Percentiles rank a stretch among this genome's conserved stretches.
phyloP scores from a whole-genome alignment of 2,797 vertebrate genomes.

The Alauda arvensis region DNA sequence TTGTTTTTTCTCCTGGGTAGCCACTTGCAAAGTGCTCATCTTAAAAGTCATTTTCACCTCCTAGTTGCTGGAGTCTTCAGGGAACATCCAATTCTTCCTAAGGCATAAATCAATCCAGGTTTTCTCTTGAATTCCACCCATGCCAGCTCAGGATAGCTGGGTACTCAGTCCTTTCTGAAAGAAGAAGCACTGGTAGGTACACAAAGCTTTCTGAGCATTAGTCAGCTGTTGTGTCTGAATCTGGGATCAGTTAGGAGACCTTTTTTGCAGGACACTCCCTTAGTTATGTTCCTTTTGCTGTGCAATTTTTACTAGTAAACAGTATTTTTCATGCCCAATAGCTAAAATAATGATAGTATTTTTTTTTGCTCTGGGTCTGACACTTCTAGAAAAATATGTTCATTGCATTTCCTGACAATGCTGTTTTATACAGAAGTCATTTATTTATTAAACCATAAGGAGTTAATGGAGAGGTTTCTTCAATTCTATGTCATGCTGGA shows the following conservation, averaged over 20 bases:
- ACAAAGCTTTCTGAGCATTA: neutral
- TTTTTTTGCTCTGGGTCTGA: neutral
- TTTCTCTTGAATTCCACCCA: neutral
- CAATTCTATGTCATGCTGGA: neutral
- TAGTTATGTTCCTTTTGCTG: neutral
- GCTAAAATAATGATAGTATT: neutral
- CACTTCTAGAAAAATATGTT: neutral
- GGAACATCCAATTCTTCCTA: neutral
- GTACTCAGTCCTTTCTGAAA: neutral
- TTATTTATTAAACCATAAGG: neutral
- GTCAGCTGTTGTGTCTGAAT: neutral
- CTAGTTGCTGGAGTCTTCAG: neutral
- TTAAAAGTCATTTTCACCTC: neutral
- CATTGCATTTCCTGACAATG: neutral
- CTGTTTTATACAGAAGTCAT: neutral
- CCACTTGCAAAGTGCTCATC: neutral
- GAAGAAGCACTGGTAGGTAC: neutral
- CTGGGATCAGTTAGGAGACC: neutral
- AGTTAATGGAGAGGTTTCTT: neutral
- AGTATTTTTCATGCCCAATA: neutral
- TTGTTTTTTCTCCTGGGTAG: neutral
- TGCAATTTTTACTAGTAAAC: neutral
- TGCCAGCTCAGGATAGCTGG: neutral
- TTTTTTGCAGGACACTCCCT: neutral
- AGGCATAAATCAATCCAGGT: neutral